A percentile compares a stretch with the other conserved stretches of the same genome.
Evolutionary conservation across 2,113 vertebrate genomes (phyloP).

Genomic region (Lophius piscatorius): DNA sequence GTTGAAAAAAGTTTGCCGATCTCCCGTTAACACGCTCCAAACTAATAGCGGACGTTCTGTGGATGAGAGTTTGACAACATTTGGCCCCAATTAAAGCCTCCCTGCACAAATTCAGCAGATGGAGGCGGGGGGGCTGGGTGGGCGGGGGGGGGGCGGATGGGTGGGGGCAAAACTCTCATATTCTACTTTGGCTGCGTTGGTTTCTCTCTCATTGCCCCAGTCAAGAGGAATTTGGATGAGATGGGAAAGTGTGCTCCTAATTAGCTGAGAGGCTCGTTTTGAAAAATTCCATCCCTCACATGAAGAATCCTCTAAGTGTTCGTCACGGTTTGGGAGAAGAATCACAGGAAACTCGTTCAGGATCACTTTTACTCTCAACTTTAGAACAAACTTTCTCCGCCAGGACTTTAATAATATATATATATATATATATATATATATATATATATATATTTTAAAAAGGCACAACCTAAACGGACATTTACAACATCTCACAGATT

Average conservation of each 20-base stretch:
- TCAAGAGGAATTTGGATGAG: conserved; percentile 63
- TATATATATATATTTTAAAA: too few species aligned
- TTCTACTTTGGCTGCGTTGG: conserved; percentile 66
- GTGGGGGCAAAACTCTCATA: conserved; percentile 61
- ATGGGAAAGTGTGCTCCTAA: conserved; percentile 61
- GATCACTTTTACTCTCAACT: too few species aligned
- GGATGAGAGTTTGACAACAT: conserved; percentile 60
- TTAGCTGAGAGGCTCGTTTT: conserved; percentile 49
- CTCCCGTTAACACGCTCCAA: conserved; percentile 36
- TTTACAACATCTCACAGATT: too few species aligned
- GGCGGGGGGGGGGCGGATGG: too few species aligned
- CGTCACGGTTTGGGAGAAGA: conserved; percentile 39
- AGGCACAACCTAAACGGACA: too few species aligned
- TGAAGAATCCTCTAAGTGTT: conserved; percentile 32
- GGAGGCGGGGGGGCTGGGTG: too few species aligned
- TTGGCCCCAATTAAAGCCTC: conserved; percentile 68
- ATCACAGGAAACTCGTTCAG: too few species aligned
- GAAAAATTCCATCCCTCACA: conserved; percentile 46
- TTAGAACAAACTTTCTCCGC: too few species aligned
- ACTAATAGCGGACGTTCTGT: conserved; percentile 51
- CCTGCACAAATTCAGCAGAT: conserved; percentile 65
- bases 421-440: too few species aligned
- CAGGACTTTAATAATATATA: too few species aligned
- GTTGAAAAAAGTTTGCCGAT: conserved; percentile 53
- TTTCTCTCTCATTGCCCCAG: conserved; percentile 62